Percentiles rank a stretch among this genome's conserved stretches.
Evolutionary conservation across 2,113 vertebrate genomes (phyloP).

Genomic region (Amia ocellicauda): DNA sequence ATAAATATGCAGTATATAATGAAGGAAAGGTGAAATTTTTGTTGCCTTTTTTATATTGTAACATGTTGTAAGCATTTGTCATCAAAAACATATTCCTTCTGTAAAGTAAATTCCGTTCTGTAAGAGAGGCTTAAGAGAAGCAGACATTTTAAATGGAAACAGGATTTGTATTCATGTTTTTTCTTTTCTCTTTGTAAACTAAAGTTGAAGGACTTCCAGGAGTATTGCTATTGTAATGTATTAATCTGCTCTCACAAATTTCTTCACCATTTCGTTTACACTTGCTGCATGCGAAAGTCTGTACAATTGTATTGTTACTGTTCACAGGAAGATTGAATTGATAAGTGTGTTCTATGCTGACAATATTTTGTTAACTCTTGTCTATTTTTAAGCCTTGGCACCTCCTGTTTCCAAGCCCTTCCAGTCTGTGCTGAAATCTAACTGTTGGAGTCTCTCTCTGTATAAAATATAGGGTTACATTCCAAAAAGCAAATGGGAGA

Average conservation of each 20-base stretch:
- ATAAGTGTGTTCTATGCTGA: background rate
- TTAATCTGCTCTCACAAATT: background rate
- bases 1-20: too few relatives aligned
- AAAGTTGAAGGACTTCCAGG: too few relatives aligned
- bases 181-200: too few relatives aligned
- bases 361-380: conserved; percentile 23
- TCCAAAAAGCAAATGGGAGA: conserved; percentile 99
- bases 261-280: background rate
- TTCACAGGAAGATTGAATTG: background rate
- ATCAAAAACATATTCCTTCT: too few relatives aligned
- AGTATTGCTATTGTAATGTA: too few relatives aligned
- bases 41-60: too few relatives aligned
- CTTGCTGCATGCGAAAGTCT: background rate
- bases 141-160: too few relatives aligned
- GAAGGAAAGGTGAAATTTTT: too few relatives aligned
- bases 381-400: conserved; percentile 46
- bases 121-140: too few relatives aligned
- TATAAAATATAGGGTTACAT: conserved; percentile 97
- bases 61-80: too few relatives aligned
- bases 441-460: conserved; percentile 94
- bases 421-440: conserved; percentile 62
- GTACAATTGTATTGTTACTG: background rate
- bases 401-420: conserved; percentile 13
- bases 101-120: too few relatives aligned
- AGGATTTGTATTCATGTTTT: too few relatives aligned